phyloP scores from a whole-genome alignment of 2,888 invertebrate genomes.

The Charanyca ferruginea region DNA sequence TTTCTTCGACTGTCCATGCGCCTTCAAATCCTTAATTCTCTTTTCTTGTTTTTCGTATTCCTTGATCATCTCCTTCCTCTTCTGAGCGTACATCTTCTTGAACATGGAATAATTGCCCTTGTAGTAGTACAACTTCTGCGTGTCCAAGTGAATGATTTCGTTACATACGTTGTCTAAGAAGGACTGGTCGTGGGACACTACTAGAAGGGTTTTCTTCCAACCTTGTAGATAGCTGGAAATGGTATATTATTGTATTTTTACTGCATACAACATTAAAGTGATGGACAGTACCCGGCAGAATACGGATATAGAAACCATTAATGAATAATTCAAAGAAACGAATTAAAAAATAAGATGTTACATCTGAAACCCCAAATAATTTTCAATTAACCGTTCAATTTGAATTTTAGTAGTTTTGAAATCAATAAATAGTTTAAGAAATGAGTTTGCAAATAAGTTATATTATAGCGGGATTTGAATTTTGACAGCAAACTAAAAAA shows the following conservation, averaged over 20 bases:
- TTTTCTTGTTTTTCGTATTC: constrained; percentile 99
- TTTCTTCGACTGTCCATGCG: constrained; percentile 98
- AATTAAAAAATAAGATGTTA: no score
- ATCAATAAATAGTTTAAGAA: no score
- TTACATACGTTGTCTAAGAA: constrained; percentile 99
- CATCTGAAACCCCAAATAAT: no score
- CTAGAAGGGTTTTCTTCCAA: constrained; percentile 99
- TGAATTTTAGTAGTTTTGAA: no score
- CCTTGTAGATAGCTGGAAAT: constrained; percentile 96
- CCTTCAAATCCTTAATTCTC: constrained; percentile 97
- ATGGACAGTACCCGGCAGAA: no score
- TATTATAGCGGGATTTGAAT: no score
- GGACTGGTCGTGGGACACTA: constrained; percentile 99
- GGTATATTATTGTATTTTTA: neutral
- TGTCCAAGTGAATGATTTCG: constrained; percentile 99
- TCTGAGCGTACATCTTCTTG: constrained; percentile 99
- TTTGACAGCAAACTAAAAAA: no score
- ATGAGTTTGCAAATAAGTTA: no score
- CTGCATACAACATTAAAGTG: no score
- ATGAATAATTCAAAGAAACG: no score
- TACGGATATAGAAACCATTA: no score
- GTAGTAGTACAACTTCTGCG: constrained; percentile 98
- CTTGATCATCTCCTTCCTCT: constrained; percentile 98
- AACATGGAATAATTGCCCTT: constrained; percentile 99
- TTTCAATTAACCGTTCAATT: no score